These are phyloP conservation scores for Linyphia triangularis DNA, from an alignment of 2,888 invertebrate species.

Conservation along the genomic window DNA sequence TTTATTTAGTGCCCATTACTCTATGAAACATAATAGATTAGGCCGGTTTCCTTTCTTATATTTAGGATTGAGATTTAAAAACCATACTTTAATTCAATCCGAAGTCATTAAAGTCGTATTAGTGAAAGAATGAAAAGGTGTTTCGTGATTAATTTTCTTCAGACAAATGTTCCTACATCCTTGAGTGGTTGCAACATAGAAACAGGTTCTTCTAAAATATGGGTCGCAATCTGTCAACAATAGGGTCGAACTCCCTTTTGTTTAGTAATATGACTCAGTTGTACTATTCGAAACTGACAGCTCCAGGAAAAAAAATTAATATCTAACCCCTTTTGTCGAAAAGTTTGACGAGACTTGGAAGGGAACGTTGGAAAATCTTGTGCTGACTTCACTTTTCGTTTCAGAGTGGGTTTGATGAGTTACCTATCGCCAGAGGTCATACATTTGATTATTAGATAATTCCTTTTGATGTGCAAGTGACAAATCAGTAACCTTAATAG, in stretches of 20 bases:
- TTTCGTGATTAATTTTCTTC: background rate
- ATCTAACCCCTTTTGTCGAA: conserved; percentile 7
- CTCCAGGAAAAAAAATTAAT: conserved; percentile 25
- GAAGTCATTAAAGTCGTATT: too few species aligned
- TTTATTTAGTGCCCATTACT: too few species aligned
- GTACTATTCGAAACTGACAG: conserved; percentile 47
- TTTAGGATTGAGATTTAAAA: too few species aligned
- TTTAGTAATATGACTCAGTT: conserved; percentile 18
- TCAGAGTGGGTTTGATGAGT: background rate
- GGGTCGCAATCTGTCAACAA: conserved; percentile 66
- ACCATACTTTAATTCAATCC: too few species aligned
- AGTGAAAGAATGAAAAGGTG: background rate
- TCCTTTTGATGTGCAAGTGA: background rate
- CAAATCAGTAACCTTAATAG: background rate
- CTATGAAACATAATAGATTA: too few species aligned
- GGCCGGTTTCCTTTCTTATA: too few species aligned
- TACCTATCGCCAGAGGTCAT: background rate
- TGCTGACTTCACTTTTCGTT: background rate
- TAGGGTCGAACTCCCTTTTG: conserved; percentile 43
- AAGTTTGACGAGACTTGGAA: background rate
- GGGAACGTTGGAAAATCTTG: background rate
- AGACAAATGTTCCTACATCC: conserved; percentile 5
- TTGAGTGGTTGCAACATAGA: conserved; percentile 39
- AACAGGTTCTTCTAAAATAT: conserved; percentile 58
- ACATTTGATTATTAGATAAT: background rate